Evolutionary conservation across 2,797 vertebrate genomes (phyloP).

Genomic region (Argyrosomus regius): DNA sequence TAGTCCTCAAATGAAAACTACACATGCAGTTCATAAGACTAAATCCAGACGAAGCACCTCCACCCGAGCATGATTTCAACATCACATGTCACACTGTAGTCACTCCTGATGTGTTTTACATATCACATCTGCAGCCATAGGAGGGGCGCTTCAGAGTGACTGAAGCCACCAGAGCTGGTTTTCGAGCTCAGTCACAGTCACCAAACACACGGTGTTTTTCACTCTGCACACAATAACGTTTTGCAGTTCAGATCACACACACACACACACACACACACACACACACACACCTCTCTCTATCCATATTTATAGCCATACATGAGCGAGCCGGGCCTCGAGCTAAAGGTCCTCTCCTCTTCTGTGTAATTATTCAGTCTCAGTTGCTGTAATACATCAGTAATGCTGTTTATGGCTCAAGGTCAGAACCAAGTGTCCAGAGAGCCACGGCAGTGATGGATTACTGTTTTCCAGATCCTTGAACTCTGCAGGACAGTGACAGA

Average conservation of each 20-base stretch:
- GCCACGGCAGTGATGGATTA: constrained; percentile 76
- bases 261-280: neutral
- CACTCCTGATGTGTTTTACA: neutral
- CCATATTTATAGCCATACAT: constrained; percentile 59
- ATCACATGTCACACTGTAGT: neutral
- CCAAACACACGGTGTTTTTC: constrained; percentile 33
- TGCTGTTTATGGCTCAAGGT: constrained; percentile 81
- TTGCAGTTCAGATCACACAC: constrained; percentile 29
- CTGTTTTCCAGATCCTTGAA: constrained; percentile 70
- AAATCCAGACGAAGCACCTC: neutral
- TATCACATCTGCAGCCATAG: constrained; percentile 15
- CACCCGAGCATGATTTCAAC: neutral
- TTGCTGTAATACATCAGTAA: constrained; percentile 75
- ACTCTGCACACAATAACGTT: constrained; percentile 38
- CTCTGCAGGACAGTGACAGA: constrained; percentile 74
- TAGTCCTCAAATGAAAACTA: neutral
- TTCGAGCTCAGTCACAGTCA: constrained; percentile 34
- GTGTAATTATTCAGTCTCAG: constrained; percentile 74
- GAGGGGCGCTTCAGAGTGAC: neutral
- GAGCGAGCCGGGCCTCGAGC: constrained; percentile 20
- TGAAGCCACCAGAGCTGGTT: neutral
- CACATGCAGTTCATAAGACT: neutral
- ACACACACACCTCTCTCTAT: constrained; percentile 20
- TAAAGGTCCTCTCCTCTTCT: constrained; percentile 54
- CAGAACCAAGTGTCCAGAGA: constrained; percentile 59